Evolutionary conservation across 2,797 vertebrate species (phyloP), one percentile per base, ranked within the genome.

Genomic region (Pelodytes ibericus): DNA sequence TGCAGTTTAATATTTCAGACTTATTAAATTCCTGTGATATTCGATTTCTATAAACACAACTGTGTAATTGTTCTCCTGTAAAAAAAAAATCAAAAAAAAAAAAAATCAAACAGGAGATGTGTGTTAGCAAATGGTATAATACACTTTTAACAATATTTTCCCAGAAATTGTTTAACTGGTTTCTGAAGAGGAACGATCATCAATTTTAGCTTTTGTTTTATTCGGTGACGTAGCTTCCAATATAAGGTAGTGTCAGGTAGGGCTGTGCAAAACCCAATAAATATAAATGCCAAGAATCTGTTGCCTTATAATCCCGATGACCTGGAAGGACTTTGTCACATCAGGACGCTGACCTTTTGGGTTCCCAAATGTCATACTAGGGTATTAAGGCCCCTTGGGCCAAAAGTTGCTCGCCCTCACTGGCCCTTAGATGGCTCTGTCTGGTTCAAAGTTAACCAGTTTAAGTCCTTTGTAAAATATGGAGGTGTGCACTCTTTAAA

Each of bases 1-100:
- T 70, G 71, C 59, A 47, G 62, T 70, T 76, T 70, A 62, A 70
- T 69, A 75, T 75, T 49, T 30, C 56, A 26, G 2, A 25, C 73
- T 61, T 69, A 70, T 67, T 62, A 53, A 69, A 69, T 70, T 57
- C 61, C 70, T 63, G n/a, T 53, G 22, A 70, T 68, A 76, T 76
- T 76, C 41, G 65, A 69, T 75, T 69, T 62, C 53, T 70, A 60
- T 68, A n/a, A n/a, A 30, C 16, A 30, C 27, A 60, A 31, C 49
- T 53, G 13, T 13, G 13, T 18, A 10, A n/a, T 60, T n/a, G 16
- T 27, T 31, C 58, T 30, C 18, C 56, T 13, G 2, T 58, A 58
- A 26, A 26, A 58, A n/a, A n/a, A n/a, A n/a, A n/a, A n/a, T n/a
- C n/a, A n/a, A n/a, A n/a, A n/a, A n/a, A n/a, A n/a, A n/a, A n/a